A percentile compares a stretch with the other conserved stretches of the same genome.
Conservation (phyloP, 2,113 vertebrate species). For the Gymnocephalus cernua region DNA sequence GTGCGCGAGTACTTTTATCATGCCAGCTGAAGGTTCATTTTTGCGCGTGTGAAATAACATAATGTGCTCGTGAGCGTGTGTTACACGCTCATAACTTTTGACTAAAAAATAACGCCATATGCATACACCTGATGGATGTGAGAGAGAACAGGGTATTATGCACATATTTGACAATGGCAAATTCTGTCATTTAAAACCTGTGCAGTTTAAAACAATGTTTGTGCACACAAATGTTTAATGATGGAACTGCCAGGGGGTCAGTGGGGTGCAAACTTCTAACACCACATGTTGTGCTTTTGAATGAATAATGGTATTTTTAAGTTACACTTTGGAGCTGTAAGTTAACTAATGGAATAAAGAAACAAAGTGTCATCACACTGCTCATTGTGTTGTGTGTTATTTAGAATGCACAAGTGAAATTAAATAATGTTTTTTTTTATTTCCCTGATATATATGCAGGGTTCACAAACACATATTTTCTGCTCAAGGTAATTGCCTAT, state of each 20-base stretch:
- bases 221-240: slow-evolving; percentile 20
- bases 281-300: slow-evolving; percentile 26
- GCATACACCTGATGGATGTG: background rate
- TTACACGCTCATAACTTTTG: no score
- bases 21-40: no score
- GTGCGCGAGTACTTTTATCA: no score
- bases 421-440: background rate
- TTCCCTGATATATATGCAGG: background rate
- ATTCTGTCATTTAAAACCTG: slow-evolving; percentile 10
- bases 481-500: background rate
- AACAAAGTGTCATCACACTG: background rate
- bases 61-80: no score
- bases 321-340: slow-evolving; percentile 11
- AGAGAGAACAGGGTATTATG: background rate
- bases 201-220: slow-evolving; percentile 33
- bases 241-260: slow-evolving; percentile 9
- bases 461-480: background rate
- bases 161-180: slow-evolving; percentile 3
- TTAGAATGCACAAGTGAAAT: background rate
- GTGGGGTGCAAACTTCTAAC: slow-evolving; percentile 7
- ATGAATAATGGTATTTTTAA: slow-evolving; percentile 23
- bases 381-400: background rate
- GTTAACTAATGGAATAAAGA: slow-evolving; percentile 34
- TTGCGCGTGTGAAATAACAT: no score
- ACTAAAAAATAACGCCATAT: no score